These are phyloP conservation scores for Epizoanthus stellaris DNA, from an alignment of 92 coral and sea anemone species.

Conservation along the genomic window DNA sequence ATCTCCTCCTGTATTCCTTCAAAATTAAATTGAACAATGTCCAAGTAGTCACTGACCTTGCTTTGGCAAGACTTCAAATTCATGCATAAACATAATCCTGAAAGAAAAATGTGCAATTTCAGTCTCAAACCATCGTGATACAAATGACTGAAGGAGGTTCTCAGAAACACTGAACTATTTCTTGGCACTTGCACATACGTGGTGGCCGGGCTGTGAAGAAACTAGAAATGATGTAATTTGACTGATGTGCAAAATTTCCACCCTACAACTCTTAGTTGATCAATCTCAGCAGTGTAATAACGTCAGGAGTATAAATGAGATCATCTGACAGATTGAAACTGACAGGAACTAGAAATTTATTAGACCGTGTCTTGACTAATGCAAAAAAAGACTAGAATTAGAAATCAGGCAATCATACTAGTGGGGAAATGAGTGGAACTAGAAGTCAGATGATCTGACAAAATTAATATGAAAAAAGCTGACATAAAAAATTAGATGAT, in stretches of 20 bases:
- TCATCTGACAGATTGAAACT: no score
- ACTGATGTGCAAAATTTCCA: no score
- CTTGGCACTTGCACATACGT: no score
- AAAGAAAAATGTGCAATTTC: not conserved
- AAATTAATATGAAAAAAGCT: not conserved
- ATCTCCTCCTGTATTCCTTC: no score
- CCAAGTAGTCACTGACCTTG: constrained; percentile 22
- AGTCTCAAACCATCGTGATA: not conserved
- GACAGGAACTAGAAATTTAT: no score
- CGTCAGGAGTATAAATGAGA: no score
- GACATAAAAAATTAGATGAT: not conserved
- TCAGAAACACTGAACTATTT: not conserved
- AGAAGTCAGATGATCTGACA: not conserved
- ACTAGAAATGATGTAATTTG: no score
- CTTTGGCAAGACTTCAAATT: constrained; percentile 69
- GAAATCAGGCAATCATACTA: not conserved
- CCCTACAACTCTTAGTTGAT: no score
- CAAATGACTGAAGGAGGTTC: not conserved
- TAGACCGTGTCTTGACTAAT: constrained; percentile 7
- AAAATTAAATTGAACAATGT: no score
- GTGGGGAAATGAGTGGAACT: not conserved
- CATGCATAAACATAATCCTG: constrained; percentile 76
- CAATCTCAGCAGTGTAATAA: no score
- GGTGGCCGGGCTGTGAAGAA: no score
- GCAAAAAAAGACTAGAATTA: constrained; percentile 12